These are phyloP conservation scores for Ptyas mucosa DNA, from an alignment of 2,113 vertebrate genomes.

Conservation along the genomic window DNA sequence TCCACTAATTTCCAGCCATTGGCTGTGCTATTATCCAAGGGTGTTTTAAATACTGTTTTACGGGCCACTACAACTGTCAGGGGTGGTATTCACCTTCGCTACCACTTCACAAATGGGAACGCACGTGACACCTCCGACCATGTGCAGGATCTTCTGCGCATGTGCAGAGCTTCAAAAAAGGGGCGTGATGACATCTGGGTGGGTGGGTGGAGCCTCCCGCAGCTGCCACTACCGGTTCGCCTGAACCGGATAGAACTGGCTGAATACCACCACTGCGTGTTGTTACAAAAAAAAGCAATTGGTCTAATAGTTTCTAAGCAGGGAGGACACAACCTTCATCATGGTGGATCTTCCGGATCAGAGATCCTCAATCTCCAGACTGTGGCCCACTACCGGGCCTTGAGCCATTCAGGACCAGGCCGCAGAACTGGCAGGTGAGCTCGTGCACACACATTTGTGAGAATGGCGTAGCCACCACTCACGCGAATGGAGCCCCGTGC, in stretches of 20 bases:
- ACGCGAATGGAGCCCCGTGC: background rate
- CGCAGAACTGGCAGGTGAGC: too few relatives aligned
- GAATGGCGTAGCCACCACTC: background rate
- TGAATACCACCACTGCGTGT: background rate
- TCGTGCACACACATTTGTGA: background rate
- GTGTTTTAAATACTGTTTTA: background rate
- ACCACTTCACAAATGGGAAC: too few relatives aligned
- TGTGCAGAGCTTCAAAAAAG: too few relatives aligned
- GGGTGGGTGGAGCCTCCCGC: too few relatives aligned
- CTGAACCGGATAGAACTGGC: too few relatives aligned
- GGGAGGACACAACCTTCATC: background rate
- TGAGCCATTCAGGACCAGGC: background rate
- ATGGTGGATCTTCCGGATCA: background rate
- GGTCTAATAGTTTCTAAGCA: background rate
- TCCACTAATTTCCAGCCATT: background rate
- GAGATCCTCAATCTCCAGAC: too few relatives aligned
- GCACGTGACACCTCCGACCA: too few relatives aligned
- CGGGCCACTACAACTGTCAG: too few relatives aligned
- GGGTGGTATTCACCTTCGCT: too few relatives aligned
- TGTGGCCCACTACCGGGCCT: background rate
- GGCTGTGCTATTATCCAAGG: background rate
- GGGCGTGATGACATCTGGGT: too few relatives aligned
- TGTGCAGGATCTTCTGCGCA: too few relatives aligned
- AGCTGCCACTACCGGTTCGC: too few relatives aligned
- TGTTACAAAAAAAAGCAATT: background rate